These are phyloP conservation scores for Timema podura DNA, from an alignment of 2,888 invertebrate genomes.

Conservation along the genomic window DNA sequence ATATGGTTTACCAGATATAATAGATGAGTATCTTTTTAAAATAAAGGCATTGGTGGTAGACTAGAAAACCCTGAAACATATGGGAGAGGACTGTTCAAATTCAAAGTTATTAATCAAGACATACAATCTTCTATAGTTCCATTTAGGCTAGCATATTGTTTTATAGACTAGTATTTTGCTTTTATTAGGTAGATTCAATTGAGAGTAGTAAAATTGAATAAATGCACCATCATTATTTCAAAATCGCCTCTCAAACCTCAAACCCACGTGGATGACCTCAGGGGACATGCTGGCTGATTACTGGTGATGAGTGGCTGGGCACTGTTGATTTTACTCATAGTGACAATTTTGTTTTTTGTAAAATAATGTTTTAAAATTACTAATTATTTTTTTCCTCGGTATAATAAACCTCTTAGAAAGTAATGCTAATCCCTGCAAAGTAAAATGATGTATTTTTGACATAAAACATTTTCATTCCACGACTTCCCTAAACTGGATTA, in stretches of 20 bases:
- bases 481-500: too few relatives aligned
- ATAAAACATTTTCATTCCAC: too few relatives aligned
- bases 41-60: conserved; percentile 6
- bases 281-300: conserved; percentile 1
- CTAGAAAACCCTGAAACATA: conserved; percentile 7
- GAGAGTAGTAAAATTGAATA: neutral
- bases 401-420: too few relatives aligned
- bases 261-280: conserved; percentile 1
- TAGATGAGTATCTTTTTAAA: neutral
- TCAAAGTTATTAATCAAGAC: neutral
- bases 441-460: too few relatives aligned
- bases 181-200: neutral
- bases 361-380: too few relatives aligned
- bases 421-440: too few relatives aligned
- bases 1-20: neutral
- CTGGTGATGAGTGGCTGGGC: conserved; percentile 7
- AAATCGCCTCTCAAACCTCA: neutral
- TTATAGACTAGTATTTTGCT: neutral
- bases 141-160: neutral
- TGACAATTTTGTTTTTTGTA: too few relatives aligned
- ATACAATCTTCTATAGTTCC: neutral
- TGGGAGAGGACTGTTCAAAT: conserved; percentile 11
- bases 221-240: neutral
- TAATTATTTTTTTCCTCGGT: too few relatives aligned
- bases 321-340: too few relatives aligned